phyloP scores from a whole-genome alignment of 2,888 invertebrate genomes.

The Caenorhabditis sp. region DNA sequence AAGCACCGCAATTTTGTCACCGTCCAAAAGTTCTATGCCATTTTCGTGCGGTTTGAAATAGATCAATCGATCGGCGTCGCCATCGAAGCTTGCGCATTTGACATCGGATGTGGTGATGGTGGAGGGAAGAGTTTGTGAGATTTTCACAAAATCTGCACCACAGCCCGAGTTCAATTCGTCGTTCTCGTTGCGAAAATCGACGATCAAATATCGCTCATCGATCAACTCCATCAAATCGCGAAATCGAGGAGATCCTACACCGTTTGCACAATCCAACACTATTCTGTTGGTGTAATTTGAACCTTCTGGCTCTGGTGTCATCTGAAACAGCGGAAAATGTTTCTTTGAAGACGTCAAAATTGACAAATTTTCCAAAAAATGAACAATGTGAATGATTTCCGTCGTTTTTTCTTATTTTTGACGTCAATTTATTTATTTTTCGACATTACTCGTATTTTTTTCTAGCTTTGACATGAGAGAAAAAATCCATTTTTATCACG shows the following conservation, averaged over 20 bases:
- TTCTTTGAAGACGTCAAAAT: too few species aligned
- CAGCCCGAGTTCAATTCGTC: conserved; percentile 78
- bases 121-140: conserved; percentile 81
- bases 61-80: conserved; percentile 93
- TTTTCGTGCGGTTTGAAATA: conserved; percentile 77
- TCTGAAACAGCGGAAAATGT: not conserved
- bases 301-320: conserved; percentile 15
- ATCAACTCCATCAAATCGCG: conserved; percentile 32
- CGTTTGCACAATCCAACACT: conserved; percentile 91
- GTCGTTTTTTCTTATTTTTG: too few species aligned
- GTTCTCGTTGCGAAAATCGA: conserved; percentile 80
- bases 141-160: conserved; percentile 96
- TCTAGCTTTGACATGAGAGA: too few species aligned
- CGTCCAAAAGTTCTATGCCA: conserved; percentile 80
- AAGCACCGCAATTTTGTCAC: conserved; percentile 92
- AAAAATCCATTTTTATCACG: too few species aligned
- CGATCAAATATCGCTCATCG: conserved; percentile 8
- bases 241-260: conserved; percentile 83
- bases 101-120: conserved; percentile 30
- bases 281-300: conserved; percentile 43
- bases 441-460: too few species aligned
- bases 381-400: too few species aligned
- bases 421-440: too few species aligned
- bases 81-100: conserved; percentile 85
- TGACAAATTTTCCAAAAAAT: too few species aligned